phyloP scores from a whole-genome alignment of 2,797 vertebrate genomes.

The Trematomus bernacchii region DNA sequence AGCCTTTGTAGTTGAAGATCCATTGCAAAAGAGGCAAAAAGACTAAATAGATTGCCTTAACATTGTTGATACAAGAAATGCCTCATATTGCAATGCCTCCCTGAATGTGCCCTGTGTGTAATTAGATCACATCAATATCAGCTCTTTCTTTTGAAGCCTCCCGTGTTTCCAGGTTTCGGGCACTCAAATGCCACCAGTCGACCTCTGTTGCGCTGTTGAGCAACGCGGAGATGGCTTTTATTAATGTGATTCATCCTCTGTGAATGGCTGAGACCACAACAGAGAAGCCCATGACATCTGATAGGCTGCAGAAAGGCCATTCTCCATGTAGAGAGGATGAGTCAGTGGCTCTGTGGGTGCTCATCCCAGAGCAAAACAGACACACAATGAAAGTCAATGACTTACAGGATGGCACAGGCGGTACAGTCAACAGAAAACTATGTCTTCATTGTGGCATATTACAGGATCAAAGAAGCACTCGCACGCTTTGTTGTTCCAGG shows the following conservation, averaged over 20 bases:
- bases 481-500: slow-evolving; percentile 48
- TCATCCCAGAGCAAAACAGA: slow-evolving; percentile 55
- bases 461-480: slow-evolving; percentile 31
- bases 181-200: slow-evolving; percentile 69
- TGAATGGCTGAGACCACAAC: slow-evolving; percentile 79
- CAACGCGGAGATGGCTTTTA: slow-evolving; percentile 76
- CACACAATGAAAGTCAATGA: slow-evolving; percentile 68
- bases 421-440: slow-evolving; percentile 63
- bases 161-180: slow-evolving; percentile 57
- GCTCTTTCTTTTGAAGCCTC: slow-evolving; percentile 59
- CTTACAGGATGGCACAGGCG: slow-evolving; percentile 51
- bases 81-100: slow-evolving; percentile 8
- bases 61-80: slow-evolving; percentile 22
- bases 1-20: slow-evolving; percentile 49
- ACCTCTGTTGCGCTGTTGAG: slow-evolving; percentile 62
- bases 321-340: slow-evolving; percentile 70
- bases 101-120: slow-evolving; percentile 7
- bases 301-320: slow-evolving; percentile 77
- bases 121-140: slow-evolving; percentile 29
- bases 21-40: slow-evolving; percentile 46
- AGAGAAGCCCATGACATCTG: slow-evolving; percentile 77
- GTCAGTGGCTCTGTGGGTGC: slow-evolving; percentile 68
- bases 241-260: slow-evolving; percentile 79
- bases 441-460: slow-evolving; percentile 53
- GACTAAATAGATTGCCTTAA: slow-evolving; percentile 10